phyloP scores from a whole-genome alignment of 2,113 vertebrate species.

The Ovis canadensis region DNA sequence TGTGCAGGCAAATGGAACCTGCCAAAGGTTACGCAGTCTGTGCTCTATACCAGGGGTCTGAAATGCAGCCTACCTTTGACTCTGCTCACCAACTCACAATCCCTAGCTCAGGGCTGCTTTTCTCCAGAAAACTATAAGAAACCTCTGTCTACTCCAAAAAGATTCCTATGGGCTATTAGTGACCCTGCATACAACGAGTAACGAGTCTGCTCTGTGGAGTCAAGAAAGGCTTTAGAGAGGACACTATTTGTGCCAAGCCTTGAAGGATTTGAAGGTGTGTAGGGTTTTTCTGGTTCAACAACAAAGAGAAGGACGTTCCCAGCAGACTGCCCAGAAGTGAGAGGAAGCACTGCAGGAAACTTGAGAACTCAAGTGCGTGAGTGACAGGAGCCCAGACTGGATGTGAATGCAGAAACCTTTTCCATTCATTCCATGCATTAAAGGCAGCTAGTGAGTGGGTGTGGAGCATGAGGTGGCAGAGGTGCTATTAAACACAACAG shows the following conservation, averaged over 20 bases:
- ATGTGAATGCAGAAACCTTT: neutral
- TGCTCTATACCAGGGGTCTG: neutral
- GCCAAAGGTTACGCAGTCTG: neutral
- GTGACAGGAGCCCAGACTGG: neutral
- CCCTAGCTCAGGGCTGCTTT: neutral
- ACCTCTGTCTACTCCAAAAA: neutral
- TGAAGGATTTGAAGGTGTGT: neutral
- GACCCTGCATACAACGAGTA: neutral
- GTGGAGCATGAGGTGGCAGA: neutral
- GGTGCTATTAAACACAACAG: neutral
- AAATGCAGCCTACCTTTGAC: neutral
- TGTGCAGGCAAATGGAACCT: neutral
- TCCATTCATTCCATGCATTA: neutral
- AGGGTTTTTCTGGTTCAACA: conserved; percentile 2
- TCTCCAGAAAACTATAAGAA: neutral
- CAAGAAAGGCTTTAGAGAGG: neutral
- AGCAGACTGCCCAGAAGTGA: neutral
- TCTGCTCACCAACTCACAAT: neutral
- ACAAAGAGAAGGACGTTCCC: neutral
- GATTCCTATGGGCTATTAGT: neutral
- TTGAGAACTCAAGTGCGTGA: neutral
- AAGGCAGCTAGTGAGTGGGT: neutral
- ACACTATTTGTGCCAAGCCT: neutral
- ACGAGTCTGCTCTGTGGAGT: neutral
- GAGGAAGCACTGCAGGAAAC: conserved; percentile 4